Conservation (phyloP, 1,140 invertebrate species). For the Caenorhabditis brenneri region DNA sequence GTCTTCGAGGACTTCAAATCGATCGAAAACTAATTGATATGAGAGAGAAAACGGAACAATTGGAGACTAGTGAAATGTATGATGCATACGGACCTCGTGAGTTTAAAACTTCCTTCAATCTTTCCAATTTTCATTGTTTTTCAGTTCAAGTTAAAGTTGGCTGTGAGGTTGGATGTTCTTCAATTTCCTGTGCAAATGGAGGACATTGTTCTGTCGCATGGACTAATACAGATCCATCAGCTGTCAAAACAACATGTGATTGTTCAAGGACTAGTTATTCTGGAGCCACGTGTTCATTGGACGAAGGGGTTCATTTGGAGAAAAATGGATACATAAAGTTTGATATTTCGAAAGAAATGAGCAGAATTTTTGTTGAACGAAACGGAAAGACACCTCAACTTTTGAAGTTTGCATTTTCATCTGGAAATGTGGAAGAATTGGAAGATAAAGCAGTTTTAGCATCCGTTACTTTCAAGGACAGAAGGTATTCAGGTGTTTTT, state of each 20-base stretch:
- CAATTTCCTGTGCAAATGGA: slow-evolving; percentile 35
- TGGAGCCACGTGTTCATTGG: slow-evolving; percentile 14
- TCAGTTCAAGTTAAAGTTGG: slow-evolving; percentile 42
- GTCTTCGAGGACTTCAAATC: slow-evolving; percentile 45
- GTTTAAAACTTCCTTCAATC: background rate
- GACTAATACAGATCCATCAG: slow-evolving; percentile 7
- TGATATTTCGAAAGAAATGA: slow-evolving; percentile 1
- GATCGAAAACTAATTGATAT: slow-evolving; percentile 11
- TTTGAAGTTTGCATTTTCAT: slow-evolving; percentile 29
- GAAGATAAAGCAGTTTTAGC: background rate
- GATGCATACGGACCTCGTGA: background rate
- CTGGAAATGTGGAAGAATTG: background rate
- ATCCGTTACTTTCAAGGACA: background rate
- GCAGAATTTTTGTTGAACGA: background rate
- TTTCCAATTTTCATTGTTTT: background rate
- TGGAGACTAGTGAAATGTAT: slow-evolving; percentile 7
- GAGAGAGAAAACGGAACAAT: slow-evolving; percentile 7
- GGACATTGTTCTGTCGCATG: slow-evolving; percentile 51
- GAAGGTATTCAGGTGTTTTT: background rate
- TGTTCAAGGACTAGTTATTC: slow-evolving; percentile 47
- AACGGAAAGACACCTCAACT: background rate
- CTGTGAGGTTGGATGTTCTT: slow-evolving; percentile 23
- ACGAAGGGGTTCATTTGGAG: slow-evolving; percentile 39
- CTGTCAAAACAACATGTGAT: slow-evolving; percentile 40
- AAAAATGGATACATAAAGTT: background rate